Base-by-base conservation (phyloP, 2,113 vertebrate species). In the Lota lota region DNA sequence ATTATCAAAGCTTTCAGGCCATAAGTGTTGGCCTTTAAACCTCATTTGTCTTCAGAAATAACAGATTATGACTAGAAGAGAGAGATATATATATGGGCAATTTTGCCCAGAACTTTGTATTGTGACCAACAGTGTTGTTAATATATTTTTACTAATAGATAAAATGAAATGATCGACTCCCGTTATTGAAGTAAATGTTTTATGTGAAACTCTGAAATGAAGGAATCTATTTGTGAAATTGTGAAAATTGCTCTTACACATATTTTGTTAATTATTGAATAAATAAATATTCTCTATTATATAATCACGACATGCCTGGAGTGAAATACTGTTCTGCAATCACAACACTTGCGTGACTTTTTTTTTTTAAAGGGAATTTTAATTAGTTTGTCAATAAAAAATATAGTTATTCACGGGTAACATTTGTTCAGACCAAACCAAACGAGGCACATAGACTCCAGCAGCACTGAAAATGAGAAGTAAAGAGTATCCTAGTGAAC, bases 51-150 rank as follows among this genome's bases (percentile, higher is more conserved):
- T 66, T 60, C 51, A 12, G 24, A 71, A 11, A 20, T 21, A 19
- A 71, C 3, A 76, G 67, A 71, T 73, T 33, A 72, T 33, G 47
- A 64, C 40, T 22, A n/a, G 22, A 19, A 73, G 50, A 40, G 10
- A 28, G 70, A 62, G 64, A 65, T 56, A 78, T 70, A 24, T 72
- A 65, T 1, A 59, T 74, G 63, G 67, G 7, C 64, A 74, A 83
- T 76, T 84, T 53, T 80, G 68, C 68, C 28, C 61, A 79, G 89
- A 87, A 91, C 90, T 90, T 85, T 83, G 73, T 85, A 87, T 73
- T 69, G 61, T 64, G 59, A 67, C 53, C 22, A 51, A 75, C 90
- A 91, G 90, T 91, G 87, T 91, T 91, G 76, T 66, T 14, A 20
- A 78, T 20, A 75, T 81, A n/a, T 56, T 56, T 56, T n/a, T 18